Base-by-base conservation (phyloP, 92 coral and sea anemone species). In the Porites evermanni region DNA sequence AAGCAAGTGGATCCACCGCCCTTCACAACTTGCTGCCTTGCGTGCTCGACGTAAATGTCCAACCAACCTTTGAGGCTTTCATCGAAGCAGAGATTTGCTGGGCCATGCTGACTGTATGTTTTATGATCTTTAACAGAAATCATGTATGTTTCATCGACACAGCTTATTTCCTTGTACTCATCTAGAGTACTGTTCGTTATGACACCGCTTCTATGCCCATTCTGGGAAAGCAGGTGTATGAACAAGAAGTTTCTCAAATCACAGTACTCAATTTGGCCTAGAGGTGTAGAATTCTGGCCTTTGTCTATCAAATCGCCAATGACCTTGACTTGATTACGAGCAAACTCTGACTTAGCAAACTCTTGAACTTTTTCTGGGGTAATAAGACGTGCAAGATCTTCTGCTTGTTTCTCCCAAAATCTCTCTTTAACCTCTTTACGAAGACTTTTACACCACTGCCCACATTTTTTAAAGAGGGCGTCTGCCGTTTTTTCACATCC, bases 211-310 rank as follows among this genome's bases (percentile, higher is more conserved):
- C 74, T 51, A 21, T 79, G 74, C 64, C 83, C 83, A 53, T 53
- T 85, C 61, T 75, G 81, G 69, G 44, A 10, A 69, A 85, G 18
- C 1, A 75, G 24, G 70, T 32, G 65, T 7, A 71, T 53, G 77
- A 67, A 73, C 75, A 79, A 72, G 47, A 75, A 68, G 84, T 77
- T 77, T 68, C 84, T 21, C 21, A 77, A 16, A 77, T 69, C 75
- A 77, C 84, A 79, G 73, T 79, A 79, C 73, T 66, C 74, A 2
- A 2, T 79, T 79, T 79, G 72, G 47, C 83, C 38, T 9, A 64
- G 59, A 47, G 12, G 21, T 3, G 23, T 12, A 63, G 54, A 12
- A 14, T 71, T 21, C 13, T 56, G 12, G 61, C 7, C 13, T 11
- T 56, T 56, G 12, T 56, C 61, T 10, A 56, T 56, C 61, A 56